A percentile compares a stretch with the other conserved stretches of the same genome.
Evolutionary conservation across 2,888 invertebrate genomes (phyloP).

Genomic region (Napeogenes sylphis): DNA sequence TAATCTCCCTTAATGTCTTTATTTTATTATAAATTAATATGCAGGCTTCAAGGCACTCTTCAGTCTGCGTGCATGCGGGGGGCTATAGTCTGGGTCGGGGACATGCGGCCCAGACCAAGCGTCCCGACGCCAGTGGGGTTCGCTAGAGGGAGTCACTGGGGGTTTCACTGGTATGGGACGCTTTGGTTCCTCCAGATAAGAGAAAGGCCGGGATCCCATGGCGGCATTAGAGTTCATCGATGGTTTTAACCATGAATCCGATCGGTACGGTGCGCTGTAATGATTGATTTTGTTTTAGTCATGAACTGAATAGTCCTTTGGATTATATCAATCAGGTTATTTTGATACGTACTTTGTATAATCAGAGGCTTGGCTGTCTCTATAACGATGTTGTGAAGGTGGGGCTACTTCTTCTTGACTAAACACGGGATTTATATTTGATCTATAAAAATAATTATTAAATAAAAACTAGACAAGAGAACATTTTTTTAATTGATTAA

Average conservation of each 20-base stretch:
- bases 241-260: constrained; percentile 49
- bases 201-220: constrained; percentile 47
- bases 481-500: too few species aligned
- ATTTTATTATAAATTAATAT: constrained; percentile 2
- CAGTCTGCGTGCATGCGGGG: constrained; percentile 47
- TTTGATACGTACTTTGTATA: constrained; percentile 40
- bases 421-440: constrained; percentile 43
- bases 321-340: too few species aligned
- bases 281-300: neutral
- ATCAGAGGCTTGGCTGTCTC: constrained; percentile 38
- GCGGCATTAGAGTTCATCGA: constrained; percentile 22
- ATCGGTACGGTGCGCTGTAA: constrained; percentile 45
- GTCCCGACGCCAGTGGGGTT: constrained; percentile 46
- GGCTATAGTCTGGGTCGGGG: constrained; percentile 64
- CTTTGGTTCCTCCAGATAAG: constrained; percentile 54
- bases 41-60: constrained; percentile 59
- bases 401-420: constrained; percentile 40
- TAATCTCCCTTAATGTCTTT: too few species aligned
- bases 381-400: constrained; percentile 28
- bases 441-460: neutral
- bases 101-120: constrained; percentile 46
- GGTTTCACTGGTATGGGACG: constrained; percentile 38
- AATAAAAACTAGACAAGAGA: too few species aligned
- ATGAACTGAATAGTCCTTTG: neutral
- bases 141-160: constrained; percentile 27